Evolutionary conservation across 2,888 invertebrate genomes (phyloP), one percentile per base, ranked within the genome.

Genomic region (Cantharis lateralis): DNA sequence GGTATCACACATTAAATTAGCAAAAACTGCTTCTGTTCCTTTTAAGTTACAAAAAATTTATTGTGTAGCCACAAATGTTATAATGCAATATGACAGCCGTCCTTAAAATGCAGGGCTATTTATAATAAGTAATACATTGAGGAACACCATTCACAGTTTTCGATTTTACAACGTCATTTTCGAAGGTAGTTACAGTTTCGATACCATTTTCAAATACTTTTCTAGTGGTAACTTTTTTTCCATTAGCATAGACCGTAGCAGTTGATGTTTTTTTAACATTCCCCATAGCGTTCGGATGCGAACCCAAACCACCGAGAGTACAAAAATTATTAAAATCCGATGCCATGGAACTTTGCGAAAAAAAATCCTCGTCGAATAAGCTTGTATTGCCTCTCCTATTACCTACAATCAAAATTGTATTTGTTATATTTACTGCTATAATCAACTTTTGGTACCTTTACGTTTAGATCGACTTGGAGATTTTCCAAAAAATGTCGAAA

Each of bases 161-260:
- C 89, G 97, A 95, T 91, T 95, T 98, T 84, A 98, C 92, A 86
- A 96, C 93, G 88, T 98, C 98, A 88, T 99, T 97, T 89, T 99
- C 99, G 89, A 95, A 97, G 81, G 96, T 95, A 91, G 97, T 95
- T 83, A 98, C 94, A 68, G 98, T 99, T 90, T 98, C 98, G 85
- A 95, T 94, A 79, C 98, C 98, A 88, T 98, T 97, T 89, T 99
- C 98, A 85, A 92, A 92, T 81, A 98, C 93, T 10, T 95, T 97
- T 89, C 97, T 98, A 81, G 98, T 99, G 84, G 97, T 97, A 84
- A 99, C 93, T 89, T 98, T 98, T 89, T 98, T 98, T 78, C 98
- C 98, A 88, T 98, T 97, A 82, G 97, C 94, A 87, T 96, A 93
- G 86, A 97, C 93, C 74, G 98, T 98, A 75, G 64, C 18, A 20